These are phyloP conservation scores for Pseudomyrmex cubaensis DNA, from an alignment of 1,140 invertebrate species.

Conservation along the genomic window DNA sequence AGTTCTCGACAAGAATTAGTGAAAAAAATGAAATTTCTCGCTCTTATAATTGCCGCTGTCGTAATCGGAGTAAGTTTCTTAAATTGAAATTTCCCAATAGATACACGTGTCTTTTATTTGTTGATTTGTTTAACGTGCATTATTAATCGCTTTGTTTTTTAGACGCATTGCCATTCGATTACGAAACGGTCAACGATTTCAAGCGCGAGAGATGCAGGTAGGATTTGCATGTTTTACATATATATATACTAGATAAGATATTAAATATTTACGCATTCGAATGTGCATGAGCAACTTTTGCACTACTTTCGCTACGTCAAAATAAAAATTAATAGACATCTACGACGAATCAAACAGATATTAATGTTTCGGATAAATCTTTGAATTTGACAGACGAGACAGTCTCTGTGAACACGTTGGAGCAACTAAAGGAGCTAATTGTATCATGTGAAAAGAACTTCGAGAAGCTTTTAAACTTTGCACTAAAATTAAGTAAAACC, in stretches of 20 bases:
- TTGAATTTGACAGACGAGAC: neutral
- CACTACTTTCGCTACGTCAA: slow-evolving; percentile 14
- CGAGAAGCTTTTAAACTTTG: neutral
- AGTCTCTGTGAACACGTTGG: neutral
- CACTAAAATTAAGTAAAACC: slow-evolving; percentile 5
- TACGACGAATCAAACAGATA: neutral
- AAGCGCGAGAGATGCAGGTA: slow-evolving; percentile 3
- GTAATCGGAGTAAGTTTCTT: slow-evolving; percentile 18
- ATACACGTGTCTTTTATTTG: neutral
- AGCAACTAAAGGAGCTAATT: slow-evolving; percentile 33
- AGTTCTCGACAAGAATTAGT: neutral
- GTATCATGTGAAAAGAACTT: slow-evolving; percentile 9
- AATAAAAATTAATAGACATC: neutral
- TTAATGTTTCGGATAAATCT: neutral
- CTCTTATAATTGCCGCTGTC: slow-evolving; percentile 3
- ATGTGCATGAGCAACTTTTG: neutral
- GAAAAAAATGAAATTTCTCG: slow-evolving; percentile 13
- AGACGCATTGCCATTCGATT: slow-evolving; percentile 25
- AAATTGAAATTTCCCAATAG: neutral
- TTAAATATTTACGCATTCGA: neutral
- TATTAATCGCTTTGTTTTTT: neutral
- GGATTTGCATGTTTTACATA: neutral
- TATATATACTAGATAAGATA: neutral
- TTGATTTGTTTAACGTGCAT: too few species aligned
- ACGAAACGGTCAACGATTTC: neutral